Evolutionary conservation across 2,888 invertebrate genomes (phyloP), one percentile per base, ranked within the genome.

Genomic region (Lissocephala sabroskyi): DNA sequence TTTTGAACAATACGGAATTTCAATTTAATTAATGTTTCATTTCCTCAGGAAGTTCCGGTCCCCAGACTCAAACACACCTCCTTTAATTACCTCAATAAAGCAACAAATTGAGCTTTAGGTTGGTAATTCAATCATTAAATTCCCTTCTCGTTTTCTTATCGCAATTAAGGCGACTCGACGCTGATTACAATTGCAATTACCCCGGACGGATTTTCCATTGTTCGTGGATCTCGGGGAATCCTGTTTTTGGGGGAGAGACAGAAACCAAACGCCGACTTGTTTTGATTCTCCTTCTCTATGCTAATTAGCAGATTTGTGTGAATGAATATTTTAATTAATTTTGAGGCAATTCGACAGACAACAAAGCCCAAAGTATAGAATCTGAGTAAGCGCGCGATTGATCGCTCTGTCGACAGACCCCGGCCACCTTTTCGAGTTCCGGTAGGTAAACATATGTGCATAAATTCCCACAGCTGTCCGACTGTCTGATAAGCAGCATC

Each of bases 391-490:
- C 23, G 45, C 44, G 51, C 52, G 40, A 44, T 52, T 26, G 39
- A 46, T 42, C 50, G 49, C 41, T 41, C 33, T 52, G 41, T 47
- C n/a, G n/a, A n/a, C n/a, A n/a, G n/a, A n/a, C n/a, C n/a, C n/a
- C n/a, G n/a, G n/a, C n/a, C n/a, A n/a, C n/a, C n/a, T n/a, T n/a
- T n/a, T n/a, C 3, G 42, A 68, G 59, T 68, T 68, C 77, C 68
- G 77, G 74, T 53, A 76, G 32, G 35, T 55, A 56, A 56, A 10
- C 51, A 52, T 54, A 64, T 73, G 57, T 60, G 70, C 23, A 23
- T 23, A 3, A 23, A 5, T 23, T 23, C 7, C 3, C 4, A 23
- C 23, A 23, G 4, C 23, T 23, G 3, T 23, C 23, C 3, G 49
- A 30, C 17, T 40, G 53, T 13, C 47, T 13, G 37, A 54, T 59